Percentiles rank a stretch among this genome's conserved stretches.
These are phyloP conservation scores for Clarias pachynema DNA, from an alignment of 2,797 vertebrate species.

Conservation along the genomic window DNA sequence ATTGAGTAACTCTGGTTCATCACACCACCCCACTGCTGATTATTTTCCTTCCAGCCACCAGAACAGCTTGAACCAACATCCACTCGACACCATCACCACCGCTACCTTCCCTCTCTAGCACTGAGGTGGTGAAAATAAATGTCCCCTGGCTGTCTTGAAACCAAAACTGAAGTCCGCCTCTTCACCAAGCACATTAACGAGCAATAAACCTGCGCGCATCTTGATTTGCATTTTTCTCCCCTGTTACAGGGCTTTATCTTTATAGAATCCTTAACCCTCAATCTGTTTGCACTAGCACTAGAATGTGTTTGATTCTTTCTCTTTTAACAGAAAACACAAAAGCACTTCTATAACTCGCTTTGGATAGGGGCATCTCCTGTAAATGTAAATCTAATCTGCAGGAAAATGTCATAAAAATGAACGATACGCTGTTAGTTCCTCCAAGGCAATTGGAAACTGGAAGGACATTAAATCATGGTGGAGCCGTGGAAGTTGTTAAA, in stretches of 20 bases:
- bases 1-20: background rate
- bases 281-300: background rate
- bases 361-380: background rate
- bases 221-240: background rate
- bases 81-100: background rate
- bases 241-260: background rate
- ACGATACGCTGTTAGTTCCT: background rate
- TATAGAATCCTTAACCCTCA: background rate
- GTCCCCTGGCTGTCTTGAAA: background rate
- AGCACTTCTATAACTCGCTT: background rate
- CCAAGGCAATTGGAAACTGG: background rate
- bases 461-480: background rate
- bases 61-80: background rate
- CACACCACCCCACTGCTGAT: background rate
- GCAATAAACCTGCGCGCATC: background rate
- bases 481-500: background rate
- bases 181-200: background rate
- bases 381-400: slow-evolving; percentile 12
- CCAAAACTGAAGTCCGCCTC: background rate
- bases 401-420: slow-evolving; percentile 1
- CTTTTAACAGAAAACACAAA: background rate
- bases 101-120: background rate
- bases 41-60: background rate
- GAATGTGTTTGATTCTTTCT: background rate
- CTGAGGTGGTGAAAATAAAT: background rate